A percentile compares a stretch with the other conserved stretches of the same genome.
These are phyloP conservation scores for Poecilobothrus nobilitatus DNA, from an alignment of 2,888 invertebrate genomes.

Conservation along the genomic window DNA sequence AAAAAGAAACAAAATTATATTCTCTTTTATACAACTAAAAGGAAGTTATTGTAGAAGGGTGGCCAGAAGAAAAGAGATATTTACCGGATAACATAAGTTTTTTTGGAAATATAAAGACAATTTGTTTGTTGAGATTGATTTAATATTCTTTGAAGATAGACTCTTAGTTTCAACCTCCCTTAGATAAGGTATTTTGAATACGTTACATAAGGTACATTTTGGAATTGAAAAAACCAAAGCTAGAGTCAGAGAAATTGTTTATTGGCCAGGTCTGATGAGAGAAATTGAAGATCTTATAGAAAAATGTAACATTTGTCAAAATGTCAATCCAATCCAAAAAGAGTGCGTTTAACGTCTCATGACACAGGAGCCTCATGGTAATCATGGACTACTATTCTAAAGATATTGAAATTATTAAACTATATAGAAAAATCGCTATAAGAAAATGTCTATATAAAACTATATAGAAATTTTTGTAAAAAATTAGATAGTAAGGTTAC, in stretches of 20 bases:
- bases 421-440: too few species aligned
- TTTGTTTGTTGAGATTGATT: not conserved
- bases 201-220: not conserved
- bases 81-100: not conserved
- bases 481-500: too few species aligned
- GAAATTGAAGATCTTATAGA: not conserved
- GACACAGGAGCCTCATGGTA: too few species aligned
- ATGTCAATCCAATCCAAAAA: too few species aligned
- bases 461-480: too few species aligned
- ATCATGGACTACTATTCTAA: too few species aligned
- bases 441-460: too few species aligned
- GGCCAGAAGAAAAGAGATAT: conserved; percentile 22
- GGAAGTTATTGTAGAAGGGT: conserved; percentile 20
- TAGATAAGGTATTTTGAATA: conserved; percentile 20
- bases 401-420: too few species aligned
- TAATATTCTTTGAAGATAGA: conserved; percentile 15
- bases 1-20: conserved; percentile 12
- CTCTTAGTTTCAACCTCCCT: conserved; percentile 11
- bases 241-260: not conserved
- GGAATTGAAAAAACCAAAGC: not conserved
- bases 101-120: not conserved
- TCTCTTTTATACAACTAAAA: conserved; percentile 19
- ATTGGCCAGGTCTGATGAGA: not conserved
- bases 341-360: too few species aligned
- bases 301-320: not conserved